phyloP scores from a whole-genome alignment of 2,888 invertebrate species.

The Rhagonycha lutea region DNA sequence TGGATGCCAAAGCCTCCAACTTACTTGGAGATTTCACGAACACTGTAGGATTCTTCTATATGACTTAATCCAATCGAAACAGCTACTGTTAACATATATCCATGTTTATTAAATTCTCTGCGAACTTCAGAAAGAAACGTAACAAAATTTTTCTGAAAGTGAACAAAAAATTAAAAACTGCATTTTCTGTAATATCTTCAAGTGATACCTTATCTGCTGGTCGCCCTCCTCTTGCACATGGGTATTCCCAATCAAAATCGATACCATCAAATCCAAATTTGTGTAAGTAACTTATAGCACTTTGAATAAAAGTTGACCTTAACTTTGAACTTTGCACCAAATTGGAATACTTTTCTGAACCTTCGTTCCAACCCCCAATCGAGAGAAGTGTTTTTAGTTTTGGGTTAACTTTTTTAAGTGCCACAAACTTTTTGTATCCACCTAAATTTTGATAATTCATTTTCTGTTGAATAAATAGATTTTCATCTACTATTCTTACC shows the following conservation, averaged over 20 bases:
- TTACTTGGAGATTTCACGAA: conserved; percentile 15
- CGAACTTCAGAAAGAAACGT: conserved; percentile 6
- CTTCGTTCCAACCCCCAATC: conserved; percentile 59
- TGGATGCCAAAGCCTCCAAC: background rate
- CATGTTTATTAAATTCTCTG: conserved; percentile 13
- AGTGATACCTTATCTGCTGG: conserved; percentile 12
- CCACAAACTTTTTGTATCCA: conserved; percentile 48
- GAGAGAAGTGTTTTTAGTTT: conserved; percentile 55
- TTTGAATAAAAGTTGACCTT: conserved; percentile 53
- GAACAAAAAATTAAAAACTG: background rate
- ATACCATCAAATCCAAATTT: conserved; percentile 58
- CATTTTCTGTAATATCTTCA: background rate
- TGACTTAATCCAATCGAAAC: conserved; percentile 7
- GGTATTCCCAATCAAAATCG: conserved; percentile 60
- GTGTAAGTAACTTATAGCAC: conserved; percentile 52
- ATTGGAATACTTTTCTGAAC: conserved; percentile 41
- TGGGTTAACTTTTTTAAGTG: conserved; percentile 52
- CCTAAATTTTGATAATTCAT: conserved; percentile 15
- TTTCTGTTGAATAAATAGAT: background rate
- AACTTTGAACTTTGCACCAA: conserved; percentile 51
- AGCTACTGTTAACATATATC: conserved; percentile 15
- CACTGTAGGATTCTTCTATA: conserved; percentile 8
- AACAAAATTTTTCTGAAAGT: conserved; percentile 10
- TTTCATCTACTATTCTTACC: background rate
- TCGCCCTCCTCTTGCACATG: conserved; percentile 38